A percentile compares a stretch with the other conserved stretches of the same genome.
These are phyloP conservation scores for Chelonia mydas DNA, from an alignment of 2,797 vertebrate genomes.

Conservation along the genomic window DNA sequence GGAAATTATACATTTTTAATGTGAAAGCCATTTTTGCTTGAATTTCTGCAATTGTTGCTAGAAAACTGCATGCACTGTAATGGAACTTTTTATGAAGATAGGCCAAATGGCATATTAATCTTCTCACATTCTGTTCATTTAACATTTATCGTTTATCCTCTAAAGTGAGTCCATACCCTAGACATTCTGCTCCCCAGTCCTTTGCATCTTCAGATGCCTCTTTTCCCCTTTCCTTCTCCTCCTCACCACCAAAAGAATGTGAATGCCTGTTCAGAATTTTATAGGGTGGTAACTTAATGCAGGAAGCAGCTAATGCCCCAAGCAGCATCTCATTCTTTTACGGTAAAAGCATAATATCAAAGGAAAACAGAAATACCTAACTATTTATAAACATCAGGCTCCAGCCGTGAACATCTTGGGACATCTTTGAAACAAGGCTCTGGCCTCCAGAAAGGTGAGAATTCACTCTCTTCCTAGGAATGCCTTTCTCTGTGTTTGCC, in stretches of 20 bases:
- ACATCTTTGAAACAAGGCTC: not conserved
- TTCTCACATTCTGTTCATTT: not conserved
- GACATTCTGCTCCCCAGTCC: not conserved
- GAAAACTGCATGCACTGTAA: not conserved
- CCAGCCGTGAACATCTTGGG: too few relatives aligned
- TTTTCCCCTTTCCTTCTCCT: not conserved
- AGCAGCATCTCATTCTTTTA: not conserved
- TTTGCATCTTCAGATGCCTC: not conserved
- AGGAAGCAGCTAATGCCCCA: not conserved
- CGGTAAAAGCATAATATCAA: not conserved
- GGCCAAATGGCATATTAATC: not conserved
- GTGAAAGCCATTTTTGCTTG: not conserved
- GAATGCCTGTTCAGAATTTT: not conserved
- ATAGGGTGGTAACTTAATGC: not conserved
- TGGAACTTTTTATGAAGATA: not conserved
- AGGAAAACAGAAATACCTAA: not conserved
- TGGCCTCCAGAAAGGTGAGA: not conserved
- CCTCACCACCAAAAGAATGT: not conserved
- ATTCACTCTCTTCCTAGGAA: not conserved
- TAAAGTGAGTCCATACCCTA: not conserved
- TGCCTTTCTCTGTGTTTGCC: not conserved
- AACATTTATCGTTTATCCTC: not conserved
- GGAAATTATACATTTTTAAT: not conserved
- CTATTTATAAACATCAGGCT: not conserved
- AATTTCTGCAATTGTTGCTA: not conserved